Conservation (phyloP, 2,113 vertebrate species). For the Rhinopomastus cyanomelas region DNA sequence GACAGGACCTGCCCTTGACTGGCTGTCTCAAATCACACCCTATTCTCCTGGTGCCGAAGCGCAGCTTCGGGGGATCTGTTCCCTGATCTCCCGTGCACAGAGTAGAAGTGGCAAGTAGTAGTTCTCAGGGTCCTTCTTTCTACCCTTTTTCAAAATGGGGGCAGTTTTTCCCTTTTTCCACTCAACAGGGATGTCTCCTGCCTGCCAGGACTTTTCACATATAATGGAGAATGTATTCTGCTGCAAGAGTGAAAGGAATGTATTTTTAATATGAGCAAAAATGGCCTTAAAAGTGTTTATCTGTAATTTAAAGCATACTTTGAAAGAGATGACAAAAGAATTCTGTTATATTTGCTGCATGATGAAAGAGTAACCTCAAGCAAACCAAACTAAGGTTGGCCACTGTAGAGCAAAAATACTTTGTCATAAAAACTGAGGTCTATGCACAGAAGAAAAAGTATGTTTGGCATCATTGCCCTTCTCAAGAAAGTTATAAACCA, state of each 20-base stretch:
- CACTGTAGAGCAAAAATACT: background rate
- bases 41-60: no score
- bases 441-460: background rate
- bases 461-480: background rate
- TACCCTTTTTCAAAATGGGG: no score
- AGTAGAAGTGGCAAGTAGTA: no score
- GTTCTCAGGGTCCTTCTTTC: no score
- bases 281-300: background rate
- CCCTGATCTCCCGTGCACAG: no score
- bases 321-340: background rate
- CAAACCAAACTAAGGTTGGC: background rate
- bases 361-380: background rate
- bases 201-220: no score
- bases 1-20: no score
- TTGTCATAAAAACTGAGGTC: background rate
- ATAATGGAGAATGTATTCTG: no score
- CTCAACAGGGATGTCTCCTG: no score
- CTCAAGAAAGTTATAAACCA: background rate
- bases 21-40: no score
- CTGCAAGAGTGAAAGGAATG: background rate
- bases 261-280: constrained; percentile 5
- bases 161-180: no score
- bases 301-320: background rate
- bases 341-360: background rate
- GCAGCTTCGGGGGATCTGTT: no score